phyloP scores from a whole-genome alignment of 1,140 invertebrate genomes.

The Bombyx mandarina region DNA sequence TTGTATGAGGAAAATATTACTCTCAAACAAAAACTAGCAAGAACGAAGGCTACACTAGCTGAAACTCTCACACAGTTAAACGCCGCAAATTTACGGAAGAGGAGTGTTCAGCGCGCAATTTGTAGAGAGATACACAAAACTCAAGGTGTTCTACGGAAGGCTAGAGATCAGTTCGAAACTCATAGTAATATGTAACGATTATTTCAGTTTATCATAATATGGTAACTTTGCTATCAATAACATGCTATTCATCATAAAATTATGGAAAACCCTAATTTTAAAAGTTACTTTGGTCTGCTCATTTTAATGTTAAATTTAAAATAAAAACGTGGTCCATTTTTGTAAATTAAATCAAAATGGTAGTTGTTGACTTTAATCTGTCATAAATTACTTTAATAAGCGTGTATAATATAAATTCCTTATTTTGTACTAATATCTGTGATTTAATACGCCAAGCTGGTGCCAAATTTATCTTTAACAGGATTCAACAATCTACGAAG shows the following conservation, averaged over 20 bases:
- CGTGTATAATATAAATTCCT: too few species aligned
- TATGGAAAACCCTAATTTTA: constrained; percentile 3
- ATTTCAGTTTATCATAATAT: not conserved
- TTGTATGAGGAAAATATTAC: constrained; percentile 73
- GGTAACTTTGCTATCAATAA: not conserved
- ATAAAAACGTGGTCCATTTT: not conserved
- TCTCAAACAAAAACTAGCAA: constrained; percentile 70
- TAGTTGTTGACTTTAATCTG: too few species aligned
- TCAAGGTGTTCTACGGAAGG: constrained; percentile 74
- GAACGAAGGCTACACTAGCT: constrained; percentile 72
- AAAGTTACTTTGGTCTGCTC: not conserved
- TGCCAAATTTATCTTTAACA: too few species aligned
- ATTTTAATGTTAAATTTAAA: too few species aligned
- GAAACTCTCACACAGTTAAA: constrained; percentile 73
- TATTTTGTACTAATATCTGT: not conserved
- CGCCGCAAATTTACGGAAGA: constrained; percentile 72
- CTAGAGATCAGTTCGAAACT: constrained; percentile 51
- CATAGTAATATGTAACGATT: constrained; percentile 25
- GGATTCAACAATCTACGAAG: too few species aligned
- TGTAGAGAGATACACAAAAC: constrained; percentile 77
- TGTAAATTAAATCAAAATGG: not conserved
- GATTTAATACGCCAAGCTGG: not conserved
- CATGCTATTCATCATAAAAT: not conserved
- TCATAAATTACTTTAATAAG: too few species aligned
- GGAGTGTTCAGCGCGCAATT: constrained; percentile 73